Evolutionary conservation across 2,113 vertebrate genomes (phyloP), one percentile per base, ranked within the genome.

Genomic region (Marmota flaviventris): DNA sequence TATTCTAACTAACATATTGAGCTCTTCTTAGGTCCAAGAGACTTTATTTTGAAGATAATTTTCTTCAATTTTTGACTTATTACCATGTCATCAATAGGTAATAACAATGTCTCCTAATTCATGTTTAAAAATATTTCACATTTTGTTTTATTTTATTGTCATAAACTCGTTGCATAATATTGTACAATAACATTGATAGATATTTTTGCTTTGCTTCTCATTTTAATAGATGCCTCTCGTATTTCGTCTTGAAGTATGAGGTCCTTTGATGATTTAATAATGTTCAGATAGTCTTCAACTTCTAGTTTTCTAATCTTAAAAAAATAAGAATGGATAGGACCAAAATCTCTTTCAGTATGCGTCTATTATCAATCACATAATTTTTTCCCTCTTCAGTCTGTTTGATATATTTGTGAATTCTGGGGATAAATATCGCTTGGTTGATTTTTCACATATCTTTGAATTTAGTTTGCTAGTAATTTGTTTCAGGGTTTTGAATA

Each of bases 261-360:
- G 37, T 69, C 92, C 79, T 97, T 91, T 96, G 93, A 92, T 96
- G 79, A 94, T 91, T 97, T 69, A 92, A 89, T 89, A 86, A 96
- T 93, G 53, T 65, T 94, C 25, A 91, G 48, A 93, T 85, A 91
- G 32, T 89, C 79, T 96, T 92, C 56, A 89, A 79, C 27, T 92
- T 95, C 48, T 89, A 89, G 18, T 37, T 95, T 91, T 84, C 56
- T 86, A 83, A 58, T 82, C 45, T 88, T 93, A 22, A 67, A 78
- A 78, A 75, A 89, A 84, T 18, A 45, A 91, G 48, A 48, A 51
- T 27, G 9, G 48, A 14, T 42, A 89, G 29, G 69, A 85, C 79
- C 37, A 92, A 86, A 89, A 81, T 79, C 25, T 92, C 8, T 91
- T 85, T 89, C 61, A 86, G 42, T 12, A 51, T 37, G 1, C 76